Evolutionary conservation across 2,113 vertebrate species (phyloP), one percentile per base, ranked within the genome.

Genomic region (Capricornis sumatraensis): DNA sequence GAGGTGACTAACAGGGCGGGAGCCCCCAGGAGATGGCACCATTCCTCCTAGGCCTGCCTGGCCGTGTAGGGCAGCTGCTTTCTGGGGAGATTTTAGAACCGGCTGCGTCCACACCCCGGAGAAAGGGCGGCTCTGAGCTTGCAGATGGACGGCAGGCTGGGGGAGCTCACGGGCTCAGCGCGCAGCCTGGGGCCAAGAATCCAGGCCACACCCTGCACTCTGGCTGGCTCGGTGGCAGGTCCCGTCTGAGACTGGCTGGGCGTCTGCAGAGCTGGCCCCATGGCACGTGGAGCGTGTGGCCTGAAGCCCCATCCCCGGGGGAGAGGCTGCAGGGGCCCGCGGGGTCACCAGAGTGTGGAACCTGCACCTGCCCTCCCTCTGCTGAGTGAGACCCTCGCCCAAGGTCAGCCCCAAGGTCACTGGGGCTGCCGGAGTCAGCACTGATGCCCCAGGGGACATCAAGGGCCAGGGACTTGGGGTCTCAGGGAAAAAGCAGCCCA

Each of bases 381-480:
- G 0, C 64, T 6, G 47, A 71, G 45, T 1, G 5, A 93, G 81
- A 62, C 1, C 50, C 43, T 36, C 15, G 60, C 33, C 74, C 67
- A 4, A 7, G 47, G 67, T 47, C 28, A 67, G 33, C 33, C 64
- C 33, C 64, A 36, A 67, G 64, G 64, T 71, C n/a, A 5, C 36
- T 13, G 74, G 9, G 50, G 11, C 23, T 71, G 15, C 17, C 0
- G 0, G 0, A 33, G 33, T 53, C 0, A 4, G 25, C 79, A 81
- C 16, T 12, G 5, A 45, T 36, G 45, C 21, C 27, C 27, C 47
- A 13, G 28, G 10, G 28, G 12, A 25, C 25, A 0, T 40, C 28
- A 6, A 16, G 21, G 64, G 17, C 33, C 52, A 2, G 2, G 25
- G 4, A 36, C 36, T 23, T 27, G 1, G 7, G 40, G 23, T 25